These are phyloP conservation scores for Bothrops jararaca DNA, from an alignment of 2,113 vertebrate genomes.

Conservation along the genomic window DNA sequence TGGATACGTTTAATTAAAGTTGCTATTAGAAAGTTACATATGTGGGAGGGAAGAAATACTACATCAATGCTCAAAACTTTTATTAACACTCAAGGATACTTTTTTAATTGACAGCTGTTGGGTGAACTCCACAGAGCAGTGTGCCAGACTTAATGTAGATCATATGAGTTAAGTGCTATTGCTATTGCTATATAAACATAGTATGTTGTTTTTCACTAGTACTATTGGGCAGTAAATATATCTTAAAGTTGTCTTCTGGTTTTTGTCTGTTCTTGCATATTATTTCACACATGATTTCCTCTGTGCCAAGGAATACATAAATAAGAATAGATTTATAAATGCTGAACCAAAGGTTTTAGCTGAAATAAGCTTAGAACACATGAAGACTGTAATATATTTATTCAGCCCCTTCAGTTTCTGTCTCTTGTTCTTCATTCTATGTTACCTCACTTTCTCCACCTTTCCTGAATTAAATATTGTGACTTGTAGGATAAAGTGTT, in stretches of 20 bases:
- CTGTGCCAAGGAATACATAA: background rate
- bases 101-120: background rate
- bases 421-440: background rate
- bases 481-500: background rate
- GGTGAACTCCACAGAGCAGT: background rate
- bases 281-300: background rate
- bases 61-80: background rate
- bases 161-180: too few species aligned
- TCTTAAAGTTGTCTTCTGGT: background rate
- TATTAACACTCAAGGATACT: background rate
- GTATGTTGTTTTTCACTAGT: background rate
- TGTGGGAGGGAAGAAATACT: background rate
- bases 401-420: background rate
- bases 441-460: background rate
- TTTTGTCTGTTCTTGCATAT: background rate
- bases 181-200: background rate
- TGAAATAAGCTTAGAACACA: background rate
- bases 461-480: background rate
- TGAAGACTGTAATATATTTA: background rate
- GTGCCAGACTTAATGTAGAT: background rate
- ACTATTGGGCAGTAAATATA: background rate
- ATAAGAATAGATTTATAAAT: background rate
- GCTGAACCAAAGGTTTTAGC: background rate
- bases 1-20: background rate
- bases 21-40: background rate